Percentiles rank a stretch among this genome's conserved stretches.
These are phyloP conservation scores for Incurvaria masculella DNA, from an alignment of 2,888 invertebrate genomes.

Conservation along the genomic window DNA sequence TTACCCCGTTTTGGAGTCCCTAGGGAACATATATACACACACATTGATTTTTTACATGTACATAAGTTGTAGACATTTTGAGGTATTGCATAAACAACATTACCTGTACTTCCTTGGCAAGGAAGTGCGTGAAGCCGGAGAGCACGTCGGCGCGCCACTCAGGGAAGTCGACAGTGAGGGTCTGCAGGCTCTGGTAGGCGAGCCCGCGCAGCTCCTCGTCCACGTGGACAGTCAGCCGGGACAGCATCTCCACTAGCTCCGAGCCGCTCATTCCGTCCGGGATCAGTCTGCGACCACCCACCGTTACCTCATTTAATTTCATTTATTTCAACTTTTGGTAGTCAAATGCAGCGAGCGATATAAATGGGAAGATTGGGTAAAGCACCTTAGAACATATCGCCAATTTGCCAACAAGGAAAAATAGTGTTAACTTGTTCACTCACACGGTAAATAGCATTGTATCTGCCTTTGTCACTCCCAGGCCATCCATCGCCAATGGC, in stretches of 20 bases:
- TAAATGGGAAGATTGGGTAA: too few relatives aligned
- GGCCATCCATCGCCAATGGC: too few relatives aligned
- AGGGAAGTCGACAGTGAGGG: constrained; percentile 92
- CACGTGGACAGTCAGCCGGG: constrained; percentile 95
- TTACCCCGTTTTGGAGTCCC: too few relatives aligned
- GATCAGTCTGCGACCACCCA: constrained; percentile 75
- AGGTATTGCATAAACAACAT: not conserved
- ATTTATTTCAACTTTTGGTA: too few relatives aligned
- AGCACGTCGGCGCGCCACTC: constrained; percentile 98
- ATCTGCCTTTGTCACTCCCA: too few relatives aligned
- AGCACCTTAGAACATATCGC: too few relatives aligned
- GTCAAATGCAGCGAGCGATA: too few relatives aligned
- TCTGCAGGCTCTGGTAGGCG: constrained; percentile 94
- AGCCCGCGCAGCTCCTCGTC: constrained; percentile 95
- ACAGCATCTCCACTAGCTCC: constrained; percentile 92
- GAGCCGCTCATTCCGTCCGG: constrained; percentile 96
- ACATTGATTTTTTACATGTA: constrained; percentile 42
- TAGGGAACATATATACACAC: too few relatives aligned
- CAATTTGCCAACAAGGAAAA: too few relatives aligned
- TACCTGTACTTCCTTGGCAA: constrained; percentile 83
- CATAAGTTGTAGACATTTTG: not conserved
- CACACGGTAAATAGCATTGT: too few relatives aligned
- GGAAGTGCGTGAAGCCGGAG: constrained; percentile 90
- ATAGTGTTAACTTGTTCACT: too few relatives aligned
- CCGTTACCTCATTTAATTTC: too few relatives aligned